Conservation (phyloP, 2,797 vertebrate species). For the Sciurus vulgaris region DNA sequence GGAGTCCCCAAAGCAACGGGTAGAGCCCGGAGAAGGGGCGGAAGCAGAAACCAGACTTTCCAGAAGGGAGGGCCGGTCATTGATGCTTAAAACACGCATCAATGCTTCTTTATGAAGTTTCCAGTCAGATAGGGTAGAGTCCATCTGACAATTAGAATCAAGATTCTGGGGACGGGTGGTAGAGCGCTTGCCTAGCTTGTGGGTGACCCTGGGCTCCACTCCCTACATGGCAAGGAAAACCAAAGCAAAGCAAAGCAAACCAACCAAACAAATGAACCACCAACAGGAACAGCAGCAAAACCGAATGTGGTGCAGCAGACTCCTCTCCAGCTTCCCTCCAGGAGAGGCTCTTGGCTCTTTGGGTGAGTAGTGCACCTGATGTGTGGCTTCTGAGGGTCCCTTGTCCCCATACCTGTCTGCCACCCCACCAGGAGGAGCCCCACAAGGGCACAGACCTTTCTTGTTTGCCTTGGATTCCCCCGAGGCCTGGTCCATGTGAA, state of each 20-base stretch:
- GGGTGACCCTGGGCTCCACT: background rate
- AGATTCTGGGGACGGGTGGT: background rate
- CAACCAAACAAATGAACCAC: background rate
- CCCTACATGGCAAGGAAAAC: no score
- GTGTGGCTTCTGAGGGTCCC: background rate
- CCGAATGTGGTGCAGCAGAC: background rate
- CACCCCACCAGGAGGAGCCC: rapidly evolving
- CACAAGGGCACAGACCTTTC: background rate
- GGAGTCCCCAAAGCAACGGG: background rate
- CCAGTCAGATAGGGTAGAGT: background rate
- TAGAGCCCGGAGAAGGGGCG: background rate
- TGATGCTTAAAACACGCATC: background rate
- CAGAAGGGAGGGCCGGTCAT: background rate
- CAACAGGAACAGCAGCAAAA: no score
- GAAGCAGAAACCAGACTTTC: background rate
- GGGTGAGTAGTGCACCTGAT: background rate
- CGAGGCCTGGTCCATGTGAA: background rate
- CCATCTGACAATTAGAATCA: background rate
- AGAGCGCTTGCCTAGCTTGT: background rate
- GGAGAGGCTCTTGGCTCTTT: background rate
- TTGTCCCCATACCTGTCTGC: background rate
- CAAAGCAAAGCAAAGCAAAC: no score
- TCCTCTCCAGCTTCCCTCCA: background rate
- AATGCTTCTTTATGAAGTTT: background rate
- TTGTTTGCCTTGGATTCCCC: background rate